Base-by-base conservation (phyloP, 2,888 invertebrate genomes). In the Plebejus argus region DNA sequence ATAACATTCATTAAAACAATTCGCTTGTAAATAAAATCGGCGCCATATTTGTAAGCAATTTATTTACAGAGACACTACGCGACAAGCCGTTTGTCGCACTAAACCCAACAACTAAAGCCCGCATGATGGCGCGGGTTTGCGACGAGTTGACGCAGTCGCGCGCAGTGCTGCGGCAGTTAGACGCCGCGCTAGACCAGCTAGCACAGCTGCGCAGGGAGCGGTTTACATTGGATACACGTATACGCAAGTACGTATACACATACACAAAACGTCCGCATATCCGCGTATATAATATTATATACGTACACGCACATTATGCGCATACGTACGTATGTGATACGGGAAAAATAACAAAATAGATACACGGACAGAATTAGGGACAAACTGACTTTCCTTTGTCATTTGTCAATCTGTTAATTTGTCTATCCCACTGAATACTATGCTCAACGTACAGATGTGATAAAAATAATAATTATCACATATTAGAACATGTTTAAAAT, bases 61-160 rank as follows among this genome's bases (percentile, higher is more conserved):
- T 8, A 8, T 45, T 78, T 70, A 61, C 89, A 89, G 96, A 97
- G 83, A 95, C 97, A 83, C 95, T 99, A 18, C 96, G 96, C 78
- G 96, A 97, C 87, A 97, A 96, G 82, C 98, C 99, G 0, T 98
- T 98, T 93, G 95, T 98, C 78, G 96, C 98, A 0, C 93, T 99
- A 3, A 97, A 96, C 87, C 96, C 98, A 2, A 97, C 97, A 0
- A 96, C 96, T 82, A 99, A 99, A 88, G 97, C 98, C 0, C 96
- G 97, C 81, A 97, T 99, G 85, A 91, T 99, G 75, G 97, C 98
- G 1, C 98, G 97, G 92, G 95, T 99, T 39, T 99, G 99, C 92
- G 98, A 99, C 90, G 99, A 99, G 89, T 95, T 99, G 83, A 95
- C 99, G 71, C 98, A 98, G 91, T 99, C 98, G 90, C 98, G 98